Conservation (phyloP, 2,113 vertebrate species). For the Sceloporus tristichus region DNA sequence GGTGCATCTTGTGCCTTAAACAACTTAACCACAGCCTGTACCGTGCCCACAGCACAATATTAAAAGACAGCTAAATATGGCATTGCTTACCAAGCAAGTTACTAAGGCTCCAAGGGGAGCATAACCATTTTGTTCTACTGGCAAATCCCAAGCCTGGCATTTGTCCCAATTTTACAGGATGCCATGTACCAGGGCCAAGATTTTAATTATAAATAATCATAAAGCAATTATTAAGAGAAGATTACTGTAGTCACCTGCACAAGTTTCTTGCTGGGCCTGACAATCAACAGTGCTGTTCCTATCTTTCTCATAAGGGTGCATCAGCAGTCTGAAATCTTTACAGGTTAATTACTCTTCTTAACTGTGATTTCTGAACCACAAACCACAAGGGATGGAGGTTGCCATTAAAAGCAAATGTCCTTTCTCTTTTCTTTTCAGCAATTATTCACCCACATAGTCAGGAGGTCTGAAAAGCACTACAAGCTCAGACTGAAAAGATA, state of each 20-base stretch:
- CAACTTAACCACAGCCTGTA: background rate
- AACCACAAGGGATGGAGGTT: background rate
- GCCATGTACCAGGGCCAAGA: background rate
- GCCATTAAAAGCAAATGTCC: background rate
- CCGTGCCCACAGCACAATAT: background rate
- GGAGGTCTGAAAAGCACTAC: background rate
- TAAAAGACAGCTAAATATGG: slow-evolving; percentile 2
- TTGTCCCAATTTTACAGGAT: background rate
- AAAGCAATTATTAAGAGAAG: slow-evolving; percentile 34
- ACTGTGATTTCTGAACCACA: slow-evolving; percentile 34
- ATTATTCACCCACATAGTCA: slow-evolving; percentile 2
- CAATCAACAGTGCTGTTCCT: slow-evolving; percentile 29
- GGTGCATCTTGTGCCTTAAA: background rate
- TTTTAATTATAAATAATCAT: slow-evolving; percentile 35
- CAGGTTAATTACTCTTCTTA: slow-evolving; percentile 39
- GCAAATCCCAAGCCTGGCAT: slow-evolving; percentile 14
- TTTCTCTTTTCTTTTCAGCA: background rate
- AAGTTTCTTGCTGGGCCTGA: slow-evolving; percentile 28
- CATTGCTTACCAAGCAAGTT: slow-evolving; percentile 8
- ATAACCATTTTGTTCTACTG: slow-evolving; percentile 10
- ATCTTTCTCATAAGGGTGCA: slow-evolving; percentile 30
- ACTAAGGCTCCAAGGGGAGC: slow-evolving; percentile 14
- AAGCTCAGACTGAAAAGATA: too few relatives aligned
- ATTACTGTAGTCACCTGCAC: slow-evolving; percentile 5
- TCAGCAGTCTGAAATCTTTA: slow-evolving; percentile 38